Base-by-base conservation (phyloP, 2,888 invertebrate species). In the Saturnia japonica region DNA sequence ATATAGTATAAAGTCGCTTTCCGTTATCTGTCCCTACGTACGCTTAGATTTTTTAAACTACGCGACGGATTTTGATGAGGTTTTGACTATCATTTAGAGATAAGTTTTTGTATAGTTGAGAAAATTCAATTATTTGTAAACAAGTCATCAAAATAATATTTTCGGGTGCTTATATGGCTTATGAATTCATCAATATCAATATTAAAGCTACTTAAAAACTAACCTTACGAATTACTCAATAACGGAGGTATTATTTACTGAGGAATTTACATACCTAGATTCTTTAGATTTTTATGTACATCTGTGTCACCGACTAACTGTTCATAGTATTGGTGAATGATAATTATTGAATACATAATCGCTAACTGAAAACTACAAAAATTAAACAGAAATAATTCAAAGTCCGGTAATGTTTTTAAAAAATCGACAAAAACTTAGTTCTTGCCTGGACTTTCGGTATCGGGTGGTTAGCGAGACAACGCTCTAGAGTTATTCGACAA, bases 401-500 rank as follows among this genome's bases (percentile, higher is more conserved):
- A 89, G 85, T 86, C 16, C 86, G 85, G 86, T 64, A 19, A 89
- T 88, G 86, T 87, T 82, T 82, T 85, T 82, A 83, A 88, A 89
- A 88, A 87, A 85, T 79, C 76, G 82, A 82, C 72, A 77, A 91
- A 88, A 86, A 79, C 82, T 81, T 81, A 85, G 85, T 83, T 84
- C 85, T 82, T 85, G 85, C 86, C 86, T 85, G 86, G 86, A 81
- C 83, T 83, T n/a, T 81, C 86, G 87, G 91, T 94, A 93, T 93
- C 93, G 88, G 86, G 87, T 84, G 88, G 87, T 88, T 88, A 87
- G 88, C 85, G 91, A 91, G 92, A 92, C 92, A 92, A 88, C 86
- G 85, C 85, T 76, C 84, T 88, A 93, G 93, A 94, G 89, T 94
- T 94, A 94, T 93, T 89, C 91, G 92, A 90, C 93, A 92, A 94